Percentiles rank a stretch among this genome's conserved stretches.
phyloP scores from a whole-genome alignment of 2,797 vertebrate genomes.

The Tokudaia tokunoshimensis region DNA sequence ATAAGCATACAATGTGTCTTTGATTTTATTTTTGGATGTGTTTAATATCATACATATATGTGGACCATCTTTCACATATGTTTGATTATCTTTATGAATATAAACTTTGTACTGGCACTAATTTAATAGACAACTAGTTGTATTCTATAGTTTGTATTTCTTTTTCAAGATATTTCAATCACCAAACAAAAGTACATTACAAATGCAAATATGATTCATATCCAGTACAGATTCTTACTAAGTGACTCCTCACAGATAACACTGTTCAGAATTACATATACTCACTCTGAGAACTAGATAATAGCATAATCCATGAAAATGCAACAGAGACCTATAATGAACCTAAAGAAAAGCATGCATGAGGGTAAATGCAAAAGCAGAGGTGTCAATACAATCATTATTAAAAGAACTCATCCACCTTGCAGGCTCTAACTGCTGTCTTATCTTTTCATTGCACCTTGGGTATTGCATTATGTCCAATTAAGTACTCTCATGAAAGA shows the following conservation, averaged over 20 bases:
- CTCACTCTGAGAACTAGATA: constrained; percentile 74
- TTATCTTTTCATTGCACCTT: constrained; percentile 79
- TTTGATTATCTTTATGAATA: background rate
- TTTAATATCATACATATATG: background rate
- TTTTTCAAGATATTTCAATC: constrained; percentile 73
- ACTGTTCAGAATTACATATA: constrained; percentile 66
- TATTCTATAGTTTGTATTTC: background rate
- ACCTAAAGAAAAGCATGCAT: constrained; percentile 59
- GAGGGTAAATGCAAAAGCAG: constrained; percentile 67
- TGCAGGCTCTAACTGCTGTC: constrained; percentile 55
- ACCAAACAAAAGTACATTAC: constrained; percentile 69
- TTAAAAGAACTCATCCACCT: constrained; percentile 56
- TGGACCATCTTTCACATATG: background rate
- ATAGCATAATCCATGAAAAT: constrained; percentile 51
- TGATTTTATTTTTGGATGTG: background rate
- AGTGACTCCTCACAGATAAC: constrained; percentile 74
- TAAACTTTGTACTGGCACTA: background rate
- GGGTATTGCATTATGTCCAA: constrained; percentile 34
- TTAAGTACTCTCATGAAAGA: constrained; percentile 75
- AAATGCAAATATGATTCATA: constrained; percentile 77
- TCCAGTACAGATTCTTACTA: constrained; percentile 75
- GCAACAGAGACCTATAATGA: constrained; percentile 62
- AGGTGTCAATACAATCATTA: constrained; percentile 5
- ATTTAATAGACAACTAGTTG: background rate
- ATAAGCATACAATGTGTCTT: background rate